Base-by-base conservation (phyloP, 2,888 invertebrate species). In the Brenthis hecate region DNA sequence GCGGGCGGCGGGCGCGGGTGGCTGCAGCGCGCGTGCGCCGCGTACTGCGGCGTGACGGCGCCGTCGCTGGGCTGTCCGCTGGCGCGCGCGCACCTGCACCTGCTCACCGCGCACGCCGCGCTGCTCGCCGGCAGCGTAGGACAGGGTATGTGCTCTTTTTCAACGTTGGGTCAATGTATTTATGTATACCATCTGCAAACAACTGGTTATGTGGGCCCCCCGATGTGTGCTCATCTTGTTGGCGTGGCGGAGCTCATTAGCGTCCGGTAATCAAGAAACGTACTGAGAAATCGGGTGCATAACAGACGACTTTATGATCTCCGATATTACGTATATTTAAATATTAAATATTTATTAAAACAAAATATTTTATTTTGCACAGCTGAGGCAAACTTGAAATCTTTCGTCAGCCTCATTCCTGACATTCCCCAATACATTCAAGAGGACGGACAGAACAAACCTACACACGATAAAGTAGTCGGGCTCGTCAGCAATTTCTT, bases 361-460 rank as follows among this genome's bases (percentile, higher is more conserved):
- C 19, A 19, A 19, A 19, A 32, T 32, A 16, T 51, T 5, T 28
- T 32, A 53, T 53, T 16, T 8, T 43, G 32, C 89, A 79, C 80
- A 97, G 98, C 97, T 68, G 99, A 99, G 92, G 97, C 98, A 2
- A 98, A 98, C 85, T 96, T 99, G 78, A 98, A 98, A 88, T 97
- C 98, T 43, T 96, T 98, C 0, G 94, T 99, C 19, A 95, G 94
- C 70, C 89, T 97, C 61, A 94, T 99, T 73, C 94, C 96, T 0
- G 97, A 98, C 76, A 93, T 98, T 79, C 96, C 97, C 0, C 87
- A 73, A 87, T 95, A 81, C 89, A 93, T 76, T 88, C 95, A 81
- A 94, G 97, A 96, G 73, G 97, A 97, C 73, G 96, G 96, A 2
- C 96, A 96, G 82, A 91, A 94, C 54, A 95, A 95, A 75, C 95